Evolutionary conservation across 2,888 invertebrate genomes (phyloP).

Genomic region (Brassicogethes aeneus): DNA sequence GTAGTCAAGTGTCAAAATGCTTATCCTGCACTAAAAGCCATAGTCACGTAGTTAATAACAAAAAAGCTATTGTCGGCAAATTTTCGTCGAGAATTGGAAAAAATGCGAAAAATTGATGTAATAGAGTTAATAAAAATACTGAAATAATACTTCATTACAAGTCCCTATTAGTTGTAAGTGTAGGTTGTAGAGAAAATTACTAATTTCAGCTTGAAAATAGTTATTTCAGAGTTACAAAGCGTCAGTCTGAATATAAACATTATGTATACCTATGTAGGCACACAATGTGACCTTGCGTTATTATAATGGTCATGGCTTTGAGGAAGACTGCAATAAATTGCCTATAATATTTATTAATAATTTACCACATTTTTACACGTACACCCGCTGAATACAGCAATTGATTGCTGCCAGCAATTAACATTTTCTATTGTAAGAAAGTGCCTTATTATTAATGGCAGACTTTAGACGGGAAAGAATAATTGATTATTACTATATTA

Average conservation of each 20-base stretch:
- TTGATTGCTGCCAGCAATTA: conserved; percentile 13
- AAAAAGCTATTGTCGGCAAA: too few relatives aligned
- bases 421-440: conserved; percentile 14
- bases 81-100: too few relatives aligned
- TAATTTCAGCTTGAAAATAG: background rate
- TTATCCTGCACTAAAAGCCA: too few relatives aligned
- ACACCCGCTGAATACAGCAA: conserved; percentile 13
- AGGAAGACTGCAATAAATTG: conserved; percentile 16
- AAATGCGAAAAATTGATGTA: background rate
- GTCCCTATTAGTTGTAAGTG: background rate
- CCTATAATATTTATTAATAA: conserved; percentile 18
- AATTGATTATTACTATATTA: too few relatives aligned
- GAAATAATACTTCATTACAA: background rate
- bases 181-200: background rate
- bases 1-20: too few relatives aligned
- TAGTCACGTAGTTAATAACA: too few relatives aligned
- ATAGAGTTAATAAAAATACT: background rate
- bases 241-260: background rate
- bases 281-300: conserved; percentile 13
- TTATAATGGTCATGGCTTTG: conserved; percentile 17
- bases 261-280: background rate
- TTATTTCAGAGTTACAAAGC: background rate
- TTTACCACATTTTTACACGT: conserved; percentile 16
- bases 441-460: background rate
- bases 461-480: too few relatives aligned